Percentiles rank a stretch among this genome's conserved stretches.
Conservation (phyloP, 1,140 invertebrate species). For the Drosophila orosa region DNA sequence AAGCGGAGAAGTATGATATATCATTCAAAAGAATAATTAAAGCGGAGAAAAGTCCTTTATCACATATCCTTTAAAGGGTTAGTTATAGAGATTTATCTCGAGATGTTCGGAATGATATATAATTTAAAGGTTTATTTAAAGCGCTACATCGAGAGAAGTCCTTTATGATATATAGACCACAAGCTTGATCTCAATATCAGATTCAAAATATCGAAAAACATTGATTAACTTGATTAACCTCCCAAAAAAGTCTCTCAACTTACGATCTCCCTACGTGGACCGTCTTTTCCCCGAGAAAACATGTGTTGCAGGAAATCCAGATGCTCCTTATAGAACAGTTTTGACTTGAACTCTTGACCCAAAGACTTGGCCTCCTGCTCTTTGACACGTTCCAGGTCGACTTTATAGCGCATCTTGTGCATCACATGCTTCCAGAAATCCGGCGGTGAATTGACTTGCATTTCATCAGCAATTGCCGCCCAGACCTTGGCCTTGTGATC, state of each 20-base stretch:
- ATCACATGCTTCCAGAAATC: constrained; percentile 53
- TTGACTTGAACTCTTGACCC: not conserved
- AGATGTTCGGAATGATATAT: too few species aligned
- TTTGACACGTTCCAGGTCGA: constrained; percentile 36
- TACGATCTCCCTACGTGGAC: not conserved
- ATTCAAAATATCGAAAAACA: too few species aligned
- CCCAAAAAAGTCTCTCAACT: constrained; percentile 1
- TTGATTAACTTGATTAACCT: too few species aligned
- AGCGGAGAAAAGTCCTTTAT: too few species aligned
- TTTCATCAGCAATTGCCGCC: constrained; percentile 53
- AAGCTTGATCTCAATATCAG: too few species aligned
- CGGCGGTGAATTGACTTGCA: constrained; percentile 25
- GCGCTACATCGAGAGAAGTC: too few species aligned
- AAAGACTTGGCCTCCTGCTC: constrained; percentile 16
- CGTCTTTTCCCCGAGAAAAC: constrained; percentile 28
- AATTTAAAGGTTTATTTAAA: too few species aligned
- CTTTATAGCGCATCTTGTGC: constrained; percentile 52
- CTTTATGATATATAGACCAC: too few species aligned
- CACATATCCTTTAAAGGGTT: too few species aligned
- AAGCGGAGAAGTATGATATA: too few species aligned
- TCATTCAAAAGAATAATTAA: too few species aligned
- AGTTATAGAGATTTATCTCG: too few species aligned
- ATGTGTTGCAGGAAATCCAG: constrained; percentile 53
- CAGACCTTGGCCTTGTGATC: constrained; percentile 41
- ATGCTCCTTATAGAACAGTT: constrained; percentile 33